phyloP scores from a whole-genome alignment of 2,797 vertebrate genomes.

The Myotis daubentonii region DNA sequence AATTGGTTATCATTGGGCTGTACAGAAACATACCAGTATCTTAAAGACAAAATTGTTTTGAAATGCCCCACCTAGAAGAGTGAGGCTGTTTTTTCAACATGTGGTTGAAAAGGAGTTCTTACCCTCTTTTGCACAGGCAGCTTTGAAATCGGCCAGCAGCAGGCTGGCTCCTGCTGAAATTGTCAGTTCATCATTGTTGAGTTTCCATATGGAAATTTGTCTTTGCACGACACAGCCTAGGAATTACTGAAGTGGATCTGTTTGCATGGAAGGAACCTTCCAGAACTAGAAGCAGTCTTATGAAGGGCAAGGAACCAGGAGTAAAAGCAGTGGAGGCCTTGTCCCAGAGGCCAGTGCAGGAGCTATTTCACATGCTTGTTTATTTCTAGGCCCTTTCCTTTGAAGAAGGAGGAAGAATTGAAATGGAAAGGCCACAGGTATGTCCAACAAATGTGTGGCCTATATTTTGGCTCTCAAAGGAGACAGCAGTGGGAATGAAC shows the following conservation, averaged over 20 bases:
- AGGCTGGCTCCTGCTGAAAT: background rate
- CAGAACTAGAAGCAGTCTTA: background rate
- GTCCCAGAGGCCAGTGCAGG: background rate
- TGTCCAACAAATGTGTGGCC: background rate
- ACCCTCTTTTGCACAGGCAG: background rate
- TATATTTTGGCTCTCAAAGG: background rate
- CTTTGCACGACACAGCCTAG: conserved; percentile 13
- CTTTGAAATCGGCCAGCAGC: background rate
- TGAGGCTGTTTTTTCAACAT: background rate
- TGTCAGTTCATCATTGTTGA: background rate
- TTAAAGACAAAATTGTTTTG: background rate
- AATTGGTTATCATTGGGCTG: background rate
- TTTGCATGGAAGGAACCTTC: conserved; percentile 39
- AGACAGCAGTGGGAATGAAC: background rate
- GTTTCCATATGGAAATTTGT: conserved; percentile 46
- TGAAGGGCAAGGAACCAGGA: background rate
- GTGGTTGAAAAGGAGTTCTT: background rate
- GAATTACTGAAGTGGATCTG: background rate
- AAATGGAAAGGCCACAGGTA: background rate
- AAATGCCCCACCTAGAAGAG: background rate
- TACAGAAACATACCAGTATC: background rate
- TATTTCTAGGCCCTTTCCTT: background rate
- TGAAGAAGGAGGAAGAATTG: background rate
- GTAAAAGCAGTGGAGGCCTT: background rate
- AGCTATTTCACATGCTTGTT: background rate